Evolutionary conservation across 2,113 vertebrate species (phyloP).

Genomic region (Eubucco bourcierii): DNA sequence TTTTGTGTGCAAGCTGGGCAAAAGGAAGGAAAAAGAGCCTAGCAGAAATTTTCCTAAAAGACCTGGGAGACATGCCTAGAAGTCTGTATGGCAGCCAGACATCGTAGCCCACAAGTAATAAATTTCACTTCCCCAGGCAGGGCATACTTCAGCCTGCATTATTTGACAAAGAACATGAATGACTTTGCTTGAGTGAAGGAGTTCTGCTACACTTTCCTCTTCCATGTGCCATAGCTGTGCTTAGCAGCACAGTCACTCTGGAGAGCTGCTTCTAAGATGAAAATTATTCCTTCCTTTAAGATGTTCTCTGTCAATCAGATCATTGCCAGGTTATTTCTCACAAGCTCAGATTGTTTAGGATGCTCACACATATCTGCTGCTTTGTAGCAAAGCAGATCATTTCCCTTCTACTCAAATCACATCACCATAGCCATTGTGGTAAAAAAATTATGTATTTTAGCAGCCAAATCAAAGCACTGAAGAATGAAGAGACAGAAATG

Average conservation of each 20-base stretch:
- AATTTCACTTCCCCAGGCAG: not conserved
- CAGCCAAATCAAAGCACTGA: conserved; percentile 34
- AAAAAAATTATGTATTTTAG: not conserved
- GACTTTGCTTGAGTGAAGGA: not conserved
- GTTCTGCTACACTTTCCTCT: not conserved
- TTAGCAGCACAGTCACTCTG: not conserved
- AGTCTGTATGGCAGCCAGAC: conserved; percentile 27
- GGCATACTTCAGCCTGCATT: not conserved
- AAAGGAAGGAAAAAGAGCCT: not conserved
- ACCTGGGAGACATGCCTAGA: conserved; percentile 19
- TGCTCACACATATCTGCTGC: not conserved
- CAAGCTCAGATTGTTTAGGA: not conserved
- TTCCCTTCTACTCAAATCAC: not conserved
- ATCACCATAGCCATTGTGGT: not conserved
- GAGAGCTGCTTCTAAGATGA: not conserved
- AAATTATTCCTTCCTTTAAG: not conserved
- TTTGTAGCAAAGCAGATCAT: not conserved
- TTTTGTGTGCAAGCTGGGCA: not conserved
- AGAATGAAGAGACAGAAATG: conserved; percentile 18
- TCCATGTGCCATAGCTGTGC: not conserved
- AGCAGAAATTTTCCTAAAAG: not conserved
- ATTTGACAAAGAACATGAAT: conserved; percentile 6
- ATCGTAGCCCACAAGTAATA: conserved; percentile 39
- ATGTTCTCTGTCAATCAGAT: not conserved
- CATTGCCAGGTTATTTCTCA: not conserved